These are phyloP conservation scores for Sciurus vulgaris DNA, from an alignment of 2,797 vertebrate genomes.

Conservation along the genomic window DNA sequence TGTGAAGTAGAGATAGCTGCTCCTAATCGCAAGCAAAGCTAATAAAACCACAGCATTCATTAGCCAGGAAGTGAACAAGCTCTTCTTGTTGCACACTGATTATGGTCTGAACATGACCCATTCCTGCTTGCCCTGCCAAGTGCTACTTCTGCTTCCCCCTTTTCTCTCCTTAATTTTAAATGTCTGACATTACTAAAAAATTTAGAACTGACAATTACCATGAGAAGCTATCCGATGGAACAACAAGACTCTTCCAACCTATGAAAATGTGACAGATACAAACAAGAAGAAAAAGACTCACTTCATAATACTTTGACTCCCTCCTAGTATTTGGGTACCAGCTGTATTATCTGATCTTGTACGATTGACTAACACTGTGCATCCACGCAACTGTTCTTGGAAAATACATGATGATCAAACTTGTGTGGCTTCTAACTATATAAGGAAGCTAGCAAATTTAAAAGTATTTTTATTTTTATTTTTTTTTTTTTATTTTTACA, in stretches of 20 bases:
- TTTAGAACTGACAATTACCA: neutral
- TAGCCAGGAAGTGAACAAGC: constrained; percentile 88
- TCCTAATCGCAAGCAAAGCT: constrained; percentile 88
- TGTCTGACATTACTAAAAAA: constrained; percentile 24
- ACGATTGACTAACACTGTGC: neutral
- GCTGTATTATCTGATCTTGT: constrained; percentile 70
- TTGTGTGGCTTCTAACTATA: constrained; percentile 6
- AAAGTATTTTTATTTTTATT: neutral
- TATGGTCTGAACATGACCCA: constrained; percentile 85
- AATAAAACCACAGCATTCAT: constrained; percentile 89
- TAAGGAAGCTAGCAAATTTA: constrained; percentile 72
- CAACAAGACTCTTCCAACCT: constrained; percentile 33
- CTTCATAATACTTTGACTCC: neutral
- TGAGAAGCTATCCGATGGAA: constrained; percentile 4
- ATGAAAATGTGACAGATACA: neutral
- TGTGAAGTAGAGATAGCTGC: constrained; percentile 92
- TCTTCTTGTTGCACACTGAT: constrained; percentile 87
- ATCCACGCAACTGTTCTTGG: constrained; percentile 46
- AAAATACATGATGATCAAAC: constrained; percentile 70
- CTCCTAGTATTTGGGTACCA: constrained; percentile 63
- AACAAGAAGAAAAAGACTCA: constrained; percentile 17
- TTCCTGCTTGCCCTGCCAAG: constrained; percentile 85
- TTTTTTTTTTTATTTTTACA: no score
- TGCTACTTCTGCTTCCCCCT: constrained; percentile 87
- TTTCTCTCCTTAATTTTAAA: constrained; percentile 60